Conservation (phyloP, 2,888 invertebrate genomes). For the Chaetogeoica ovagalla region DNA sequence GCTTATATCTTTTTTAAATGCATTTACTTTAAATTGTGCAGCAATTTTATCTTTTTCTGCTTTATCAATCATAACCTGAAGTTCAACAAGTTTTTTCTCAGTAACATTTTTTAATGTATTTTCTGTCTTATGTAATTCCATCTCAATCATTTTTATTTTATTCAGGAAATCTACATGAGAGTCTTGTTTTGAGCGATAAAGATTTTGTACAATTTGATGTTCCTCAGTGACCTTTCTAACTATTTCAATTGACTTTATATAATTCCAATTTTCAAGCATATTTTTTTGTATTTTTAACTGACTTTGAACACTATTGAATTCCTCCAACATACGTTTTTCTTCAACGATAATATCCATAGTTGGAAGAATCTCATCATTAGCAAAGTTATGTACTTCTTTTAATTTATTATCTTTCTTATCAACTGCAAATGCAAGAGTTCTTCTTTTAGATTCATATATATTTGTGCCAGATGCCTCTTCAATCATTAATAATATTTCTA, state of each 20-base stretch:
- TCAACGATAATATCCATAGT: slow-evolving; percentile 20
- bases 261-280: slow-evolving; percentile 28
- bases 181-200: slow-evolving; percentile 61
- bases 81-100: background rate
- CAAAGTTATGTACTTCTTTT: slow-evolving; percentile 63
- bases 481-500: slow-evolving; percentile 94
- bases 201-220: slow-evolving; percentile 59
- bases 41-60: slow-evolving; percentile 6
- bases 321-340: slow-evolving; percentile 45
- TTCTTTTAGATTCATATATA: slow-evolving; percentile 93
- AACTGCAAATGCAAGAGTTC: slow-evolving; percentile 81
- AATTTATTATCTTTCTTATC: slow-evolving; percentile 91
- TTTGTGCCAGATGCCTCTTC: slow-evolving; percentile 98
- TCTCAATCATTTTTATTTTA: slow-evolving; percentile 66
- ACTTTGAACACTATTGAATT: slow-evolving; percentile 32
- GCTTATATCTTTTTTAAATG: slow-evolving; percentile 42
- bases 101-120: background rate
- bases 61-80: slow-evolving; percentile 43
- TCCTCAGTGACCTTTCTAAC: slow-evolving; percentile 60
- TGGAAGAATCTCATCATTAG: slow-evolving; percentile 43
- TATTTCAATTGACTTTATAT: background rate
- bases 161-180: slow-evolving; percentile 65
- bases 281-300: slow-evolving; percentile 17
- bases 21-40: slow-evolving; percentile 34
- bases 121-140: background rate